These are phyloP conservation scores for Varroa destructor DNA, from an alignment of 1,140 invertebrate species.

Conservation along the genomic window DNA sequence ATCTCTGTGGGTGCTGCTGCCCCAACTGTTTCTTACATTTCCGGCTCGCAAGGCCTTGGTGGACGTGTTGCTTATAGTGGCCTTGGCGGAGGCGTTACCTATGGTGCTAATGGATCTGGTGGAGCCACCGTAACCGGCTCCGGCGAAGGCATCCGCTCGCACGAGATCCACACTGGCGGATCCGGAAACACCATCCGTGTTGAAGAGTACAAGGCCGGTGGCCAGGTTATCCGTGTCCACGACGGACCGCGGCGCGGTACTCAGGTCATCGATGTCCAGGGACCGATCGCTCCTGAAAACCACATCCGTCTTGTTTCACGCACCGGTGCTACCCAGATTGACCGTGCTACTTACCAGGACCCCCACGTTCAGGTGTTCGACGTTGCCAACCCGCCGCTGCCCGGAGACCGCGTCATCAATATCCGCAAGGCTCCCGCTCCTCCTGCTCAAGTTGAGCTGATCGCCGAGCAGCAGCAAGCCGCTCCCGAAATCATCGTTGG, in stretches of 20 bases:
- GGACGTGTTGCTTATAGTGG: neutral
- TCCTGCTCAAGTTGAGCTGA: conserved; percentile 4
- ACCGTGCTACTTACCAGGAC: conserved; percentile 1
- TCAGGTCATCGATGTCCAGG: conserved; percentile 12
- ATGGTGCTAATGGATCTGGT: neutral
- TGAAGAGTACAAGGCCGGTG: conserved; percentile 11
- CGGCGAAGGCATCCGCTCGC: neutral
- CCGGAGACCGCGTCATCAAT: conserved; percentile 23
- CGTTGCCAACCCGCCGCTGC: conserved; percentile 6
- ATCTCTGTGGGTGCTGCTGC: neutral
- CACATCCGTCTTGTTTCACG: conserved; percentile 21
- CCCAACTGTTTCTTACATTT: neutral
- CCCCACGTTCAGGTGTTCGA: conserved; percentile 25
- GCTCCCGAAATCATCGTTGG: conserved; percentile 15
- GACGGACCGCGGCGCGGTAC: neutral
- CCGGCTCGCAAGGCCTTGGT: neutral
- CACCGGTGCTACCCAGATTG: conserved; percentile 6
- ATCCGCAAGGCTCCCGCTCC: conserved; percentile 25
- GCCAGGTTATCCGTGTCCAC: conserved; percentile 21
- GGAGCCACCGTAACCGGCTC: conserved; percentile 12
- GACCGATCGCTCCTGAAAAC: conserved; percentile 2
- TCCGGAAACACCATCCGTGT: conserved; percentile 12
- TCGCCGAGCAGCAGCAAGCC: conserved; percentile 18
- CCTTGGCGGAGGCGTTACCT: neutral
- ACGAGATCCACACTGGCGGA: conserved; percentile 24